Evolutionary conservation across 2,888 invertebrate species (phyloP), one percentile per base, ranked within the genome.

Genomic region (Leucania comma): DNA sequence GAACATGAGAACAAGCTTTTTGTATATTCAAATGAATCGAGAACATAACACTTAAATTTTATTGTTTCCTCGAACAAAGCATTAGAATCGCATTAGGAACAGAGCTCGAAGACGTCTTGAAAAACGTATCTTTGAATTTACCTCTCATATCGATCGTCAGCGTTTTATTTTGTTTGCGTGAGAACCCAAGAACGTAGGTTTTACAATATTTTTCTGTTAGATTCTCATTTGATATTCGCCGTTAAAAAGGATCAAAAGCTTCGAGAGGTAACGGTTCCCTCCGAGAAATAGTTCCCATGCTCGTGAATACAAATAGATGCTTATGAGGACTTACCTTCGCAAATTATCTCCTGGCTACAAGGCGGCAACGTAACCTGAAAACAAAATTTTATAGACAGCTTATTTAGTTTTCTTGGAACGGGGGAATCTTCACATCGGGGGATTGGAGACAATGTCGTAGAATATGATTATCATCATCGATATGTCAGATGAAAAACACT

Each of bases 281-380:
- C 68, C 68, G 74, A 75, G 75, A 67, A 82, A 83, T 82, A 83
- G 83, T 85, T 87, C 78, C 74, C 81, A 86, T 86, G 88, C 87
- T 88, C 88, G 87, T 92, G 93, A 93, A 93, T 94, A 93, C 90
- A 93, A 94, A 93, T 92, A 90, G 91, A 89, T 85, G 88, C 86
- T 90, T 92, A 92, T 80, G 81, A 88, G 87, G 83, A 90, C 91
- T 93, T 92, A 94, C 95, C 94, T 93, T 93, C 89, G 93, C 94
- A 94, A 94, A 94, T 95, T 92, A 94, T 94, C 91, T 91, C 86
- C 82, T 88, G 84, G 87, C 89, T 89, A 90, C 88, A 90, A 91
- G 90, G 90, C 91, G 88, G 93, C 90, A 90, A 91, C 90, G 92
- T 87, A 92, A 94, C 90, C 95, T 95, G 94, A 81, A 91, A 94